Conservation (phyloP, 2,888 invertebrate species). For the Oxycera nigricornis region DNA sequence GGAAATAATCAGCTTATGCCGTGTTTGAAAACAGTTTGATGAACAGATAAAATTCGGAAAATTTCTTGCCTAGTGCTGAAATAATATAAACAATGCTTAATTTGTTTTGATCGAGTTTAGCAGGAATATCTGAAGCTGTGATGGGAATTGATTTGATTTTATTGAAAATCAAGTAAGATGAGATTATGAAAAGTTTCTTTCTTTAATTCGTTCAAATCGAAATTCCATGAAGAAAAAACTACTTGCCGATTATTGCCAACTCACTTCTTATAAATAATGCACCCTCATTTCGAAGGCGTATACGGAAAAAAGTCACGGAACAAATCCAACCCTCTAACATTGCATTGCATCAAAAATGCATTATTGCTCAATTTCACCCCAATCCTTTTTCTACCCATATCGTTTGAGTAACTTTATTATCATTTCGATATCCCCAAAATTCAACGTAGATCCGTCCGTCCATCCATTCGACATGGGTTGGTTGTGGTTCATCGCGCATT, state of each 20-base stretch:
- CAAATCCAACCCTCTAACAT: neutral
- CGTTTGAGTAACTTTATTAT: neutral
- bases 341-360: neutral
- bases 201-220: too few relatives aligned
- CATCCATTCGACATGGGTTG: slow-evolving; percentile 3
- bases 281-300: too few relatives aligned
- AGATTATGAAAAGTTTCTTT: neutral
- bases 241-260: too few relatives aligned
- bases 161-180: neutral
- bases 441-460: neutral
- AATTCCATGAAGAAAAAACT: too few relatives aligned
- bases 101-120: too few relatives aligned
- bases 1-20: neutral
- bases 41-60: neutral
- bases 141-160: too few relatives aligned
- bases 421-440: neutral
- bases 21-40: neutral
- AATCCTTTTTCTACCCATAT: neutral
- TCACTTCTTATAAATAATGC: too few relatives aligned
- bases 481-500: slow-evolving; percentile 37
- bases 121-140: too few relatives aligned
- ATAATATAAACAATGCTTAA: too few relatives aligned
- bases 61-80: neutral
- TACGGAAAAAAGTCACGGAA: too few relatives aligned
- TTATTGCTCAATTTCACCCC: neutral